These are phyloP conservation scores for Chondrosia reniformis DNA, from an alignment of 37 sponge, comb jelly and placozoan genomes.

Conservation along the genomic window DNA sequence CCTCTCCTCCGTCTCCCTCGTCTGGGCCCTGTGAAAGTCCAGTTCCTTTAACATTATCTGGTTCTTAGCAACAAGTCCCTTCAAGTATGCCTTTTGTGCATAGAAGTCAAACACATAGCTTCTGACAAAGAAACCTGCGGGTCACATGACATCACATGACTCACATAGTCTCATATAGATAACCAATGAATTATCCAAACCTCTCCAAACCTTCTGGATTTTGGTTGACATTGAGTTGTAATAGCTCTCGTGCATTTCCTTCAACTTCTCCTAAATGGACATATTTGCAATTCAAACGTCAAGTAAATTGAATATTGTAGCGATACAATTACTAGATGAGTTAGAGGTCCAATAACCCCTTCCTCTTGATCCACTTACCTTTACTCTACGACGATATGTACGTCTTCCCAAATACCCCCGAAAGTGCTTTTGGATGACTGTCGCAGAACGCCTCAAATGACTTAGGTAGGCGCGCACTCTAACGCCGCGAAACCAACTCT, in stretches of 20 bases:
- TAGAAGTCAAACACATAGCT: constrained; percentile 62
- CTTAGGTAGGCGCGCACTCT: constrained; percentile 57
- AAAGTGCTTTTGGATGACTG: constrained; percentile 39
- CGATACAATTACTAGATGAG: no score
- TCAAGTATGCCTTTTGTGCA: constrained; percentile 45
- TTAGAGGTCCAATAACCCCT: no score
- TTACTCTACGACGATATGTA: constrained; percentile 24
- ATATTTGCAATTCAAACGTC: no score
- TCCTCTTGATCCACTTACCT: background rate
- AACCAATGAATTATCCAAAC: no score
- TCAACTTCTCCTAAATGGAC: constrained; percentile 21
- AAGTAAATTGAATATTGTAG: no score
- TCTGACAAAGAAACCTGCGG: constrained; percentile 52
- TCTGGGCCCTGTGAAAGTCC: background rate
- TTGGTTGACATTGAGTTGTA: constrained; percentile 30
- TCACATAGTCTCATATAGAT: no score
- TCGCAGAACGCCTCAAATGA: constrained; percentile 38
- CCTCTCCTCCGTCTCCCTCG: background rate
- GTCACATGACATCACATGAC: background rate
- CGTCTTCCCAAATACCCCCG: constrained; percentile 42
- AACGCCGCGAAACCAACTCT: constrained; percentile 70
- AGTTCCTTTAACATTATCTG: constrained; percentile 1
- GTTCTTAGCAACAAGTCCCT: constrained; percentile 39
- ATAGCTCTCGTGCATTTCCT: constrained; percentile 22
- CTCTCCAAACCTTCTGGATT: constrained; percentile 23